Evolutionary conservation across 2,888 invertebrate species (phyloP), one percentile per base, ranked within the genome.

Genomic region (Achlya flavicornis): DNA sequence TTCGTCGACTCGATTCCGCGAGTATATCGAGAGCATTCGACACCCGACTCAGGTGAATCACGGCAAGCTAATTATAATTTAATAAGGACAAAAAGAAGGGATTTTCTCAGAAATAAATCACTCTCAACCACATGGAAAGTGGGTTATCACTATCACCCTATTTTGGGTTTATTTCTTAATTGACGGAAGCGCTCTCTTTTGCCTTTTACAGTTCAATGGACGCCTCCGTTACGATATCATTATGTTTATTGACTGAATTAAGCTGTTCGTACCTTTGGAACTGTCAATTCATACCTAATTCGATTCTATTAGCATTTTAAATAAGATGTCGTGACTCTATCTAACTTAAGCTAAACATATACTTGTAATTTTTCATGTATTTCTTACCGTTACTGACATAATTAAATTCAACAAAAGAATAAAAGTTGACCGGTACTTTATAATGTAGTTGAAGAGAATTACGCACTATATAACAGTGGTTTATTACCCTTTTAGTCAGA

Each of bases 1-100:
- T 68, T 59, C 11, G 70, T 65, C 66, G 72, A 75, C 71, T 71
- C 70, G 72, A 72, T 80, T 75, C 75, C 68, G 63, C 64, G 69
- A 70, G 71, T 46, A 33, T 12, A 62, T 60, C 41, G 59, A 59
- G 59, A 59, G 16, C 53, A 58, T 32, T 65, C 65, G 64, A 68
- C 68, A 70, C 66, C 68, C 66, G 68, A 63, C 35, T 59, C 41
- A n/a, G 5, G 14, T 61, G 26, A 67, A 64, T 67, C 69, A 67
- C 68, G 70, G 60, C 68, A 57, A 59, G 64, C 65, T 76, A 73
- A 76, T 75, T 67, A 75, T 68, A 69, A 72, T 71, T 67, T 70
- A 75, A 71, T 72, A 61, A 64, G 62, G 46, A 16, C 58, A 58
- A 66, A 48, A 33, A 53, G 33, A 14, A 33, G 35, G 61, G 48